Percentiles rank a stretch among this genome's conserved stretches.
These are phyloP conservation scores for Nycticryphes semicollaris DNA, from an alignment of 2,113 vertebrate species.

Conservation along the genomic window DNA sequence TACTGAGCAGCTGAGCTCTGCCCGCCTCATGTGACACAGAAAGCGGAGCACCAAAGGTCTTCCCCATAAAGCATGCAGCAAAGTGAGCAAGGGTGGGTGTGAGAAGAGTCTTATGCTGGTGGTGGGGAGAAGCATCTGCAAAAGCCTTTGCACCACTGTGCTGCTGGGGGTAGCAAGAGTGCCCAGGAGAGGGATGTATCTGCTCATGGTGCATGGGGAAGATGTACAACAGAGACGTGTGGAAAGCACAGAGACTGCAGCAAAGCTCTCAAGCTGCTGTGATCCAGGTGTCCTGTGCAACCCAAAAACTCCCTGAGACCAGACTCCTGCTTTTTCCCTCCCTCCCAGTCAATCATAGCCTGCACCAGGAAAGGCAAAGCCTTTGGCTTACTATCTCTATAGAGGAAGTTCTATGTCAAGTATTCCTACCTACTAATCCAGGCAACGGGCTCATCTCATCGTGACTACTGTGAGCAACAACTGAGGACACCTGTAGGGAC, in stretches of 20 bases:
- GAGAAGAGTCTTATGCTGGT: rapidly evolving
- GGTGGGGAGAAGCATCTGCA: background rate
- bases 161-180: background rate
- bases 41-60: background rate
- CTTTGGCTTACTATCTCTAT: background rate
- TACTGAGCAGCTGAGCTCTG: background rate
- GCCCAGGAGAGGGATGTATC: background rate
- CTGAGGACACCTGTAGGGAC: background rate
- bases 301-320: background rate
- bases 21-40: rapidly evolving
- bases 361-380: background rate
- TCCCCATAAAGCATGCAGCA: background rate
- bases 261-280: background rate
- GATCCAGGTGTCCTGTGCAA: background rate
- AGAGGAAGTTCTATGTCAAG: background rate
- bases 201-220: background rate
- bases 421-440: background rate
- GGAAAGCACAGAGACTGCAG: background rate
- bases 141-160: background rate
- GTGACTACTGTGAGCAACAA: background rate
- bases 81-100: rapidly evolving
- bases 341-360: background rate
- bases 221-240: background rate
- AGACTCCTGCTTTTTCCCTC: rapidly evolving
- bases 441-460: rapidly evolving